Evolutionary conservation across 2,797 vertebrate species (phyloP).

Genomic region (Lutjanus campechanus): DNA sequence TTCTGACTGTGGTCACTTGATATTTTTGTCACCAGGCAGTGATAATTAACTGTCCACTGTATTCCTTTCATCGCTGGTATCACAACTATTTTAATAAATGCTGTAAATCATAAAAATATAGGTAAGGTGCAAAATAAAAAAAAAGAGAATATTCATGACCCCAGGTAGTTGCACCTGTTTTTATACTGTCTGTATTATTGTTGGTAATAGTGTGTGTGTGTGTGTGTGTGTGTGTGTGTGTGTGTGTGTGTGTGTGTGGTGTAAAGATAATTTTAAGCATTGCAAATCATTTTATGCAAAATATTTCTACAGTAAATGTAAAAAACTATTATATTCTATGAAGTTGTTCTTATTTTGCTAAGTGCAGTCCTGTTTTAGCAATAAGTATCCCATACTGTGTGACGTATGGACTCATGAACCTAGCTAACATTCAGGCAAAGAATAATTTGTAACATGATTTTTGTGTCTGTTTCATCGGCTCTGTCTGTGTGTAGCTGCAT

Average conservation of each 20-base stretch:
- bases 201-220: constrained; percentile 46
- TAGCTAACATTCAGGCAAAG: constrained; percentile 52
- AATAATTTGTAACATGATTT: constrained; percentile 35
- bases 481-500: constrained; percentile 69
- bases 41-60: constrained; percentile 34
- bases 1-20: constrained; percentile 66
- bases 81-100: constrained; percentile 67
- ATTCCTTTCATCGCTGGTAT: constrained; percentile 53
- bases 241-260: constrained; percentile 53
- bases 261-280: constrained; percentile 67
- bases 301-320: constrained; percentile 78
- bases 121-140: constrained; percentile 46
- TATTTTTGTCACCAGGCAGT: constrained; percentile 54
- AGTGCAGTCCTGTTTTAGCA: constrained; percentile 82
- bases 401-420: constrained; percentile 56
- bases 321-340: constrained; percentile 65
- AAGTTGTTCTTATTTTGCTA: constrained; percentile 72
- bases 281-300: constrained; percentile 80
- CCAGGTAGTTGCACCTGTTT: constrained; percentile 68
- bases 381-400: constrained; percentile 76
- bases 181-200: constrained; percentile 77
- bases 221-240: constrained; percentile 54
- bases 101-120: constrained; percentile 55
- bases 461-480: constrained; percentile 57
- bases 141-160: constrained; percentile 48